Evolutionary conservation across 2,888 invertebrate species (phyloP).

Genomic region (Lordiphosa andalusiaca): DNA sequence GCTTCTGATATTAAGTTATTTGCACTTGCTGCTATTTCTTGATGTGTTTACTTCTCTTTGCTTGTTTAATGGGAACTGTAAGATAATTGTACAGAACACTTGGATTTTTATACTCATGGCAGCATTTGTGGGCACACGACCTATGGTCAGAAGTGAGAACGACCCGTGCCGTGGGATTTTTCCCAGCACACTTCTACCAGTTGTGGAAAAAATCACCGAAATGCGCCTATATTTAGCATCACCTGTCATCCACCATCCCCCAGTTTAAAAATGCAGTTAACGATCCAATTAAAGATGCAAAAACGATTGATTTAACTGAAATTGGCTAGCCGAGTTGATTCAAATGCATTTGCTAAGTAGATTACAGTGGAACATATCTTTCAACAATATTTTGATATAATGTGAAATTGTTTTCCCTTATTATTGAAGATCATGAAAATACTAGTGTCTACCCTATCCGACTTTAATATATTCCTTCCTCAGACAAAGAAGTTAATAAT

Average conservation of each 20-base stretch:
- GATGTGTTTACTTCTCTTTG: constrained; percentile 18
- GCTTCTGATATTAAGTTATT: not conserved
- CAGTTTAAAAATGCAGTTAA: constrained; percentile 6
- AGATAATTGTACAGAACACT: not conserved
- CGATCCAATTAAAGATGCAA: constrained; percentile 35
- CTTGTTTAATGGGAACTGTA: constrained; percentile 29
- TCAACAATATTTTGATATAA: too few species aligned
- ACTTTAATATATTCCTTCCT: too few species aligned
- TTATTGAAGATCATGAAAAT: too few species aligned
- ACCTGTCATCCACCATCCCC: constrained; percentile 12
- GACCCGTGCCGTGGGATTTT: constrained; percentile 44
- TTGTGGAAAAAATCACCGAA: constrained; percentile 46
- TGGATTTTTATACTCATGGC: constrained; percentile 47
- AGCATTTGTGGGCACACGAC: constrained; percentile 45
- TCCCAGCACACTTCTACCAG: constrained; percentile 44
- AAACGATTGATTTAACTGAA: constrained; percentile 17
- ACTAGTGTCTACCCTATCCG: too few species aligned
- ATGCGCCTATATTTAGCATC: constrained; percentile 48
- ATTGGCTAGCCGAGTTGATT: constrained; percentile 22
- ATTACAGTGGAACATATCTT: too few species aligned
- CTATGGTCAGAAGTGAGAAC: constrained; percentile 13
- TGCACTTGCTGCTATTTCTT: constrained; percentile 3
- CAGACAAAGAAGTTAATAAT: too few species aligned
- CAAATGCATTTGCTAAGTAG: constrained; percentile 18
- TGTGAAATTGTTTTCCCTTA: too few species aligned